These are phyloP conservation scores for Amniataba percoides DNA, from an alignment of 2,797 vertebrate genomes.

Conservation along the genomic window DNA sequence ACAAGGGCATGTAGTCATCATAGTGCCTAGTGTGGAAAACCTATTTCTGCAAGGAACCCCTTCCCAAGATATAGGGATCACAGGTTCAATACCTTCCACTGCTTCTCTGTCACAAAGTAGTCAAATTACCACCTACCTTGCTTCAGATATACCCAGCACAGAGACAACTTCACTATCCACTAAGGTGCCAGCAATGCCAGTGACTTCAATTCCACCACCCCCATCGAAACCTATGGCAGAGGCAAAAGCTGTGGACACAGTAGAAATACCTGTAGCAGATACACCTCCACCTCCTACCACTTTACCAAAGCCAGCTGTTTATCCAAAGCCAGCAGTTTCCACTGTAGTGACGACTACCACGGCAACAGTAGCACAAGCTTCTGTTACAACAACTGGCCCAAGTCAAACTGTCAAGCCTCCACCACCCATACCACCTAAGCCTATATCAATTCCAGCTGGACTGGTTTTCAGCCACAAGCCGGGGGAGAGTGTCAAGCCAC, in stretches of 20 bases:
- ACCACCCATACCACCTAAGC: constrained; percentile 97
- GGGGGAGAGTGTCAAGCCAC: constrained; percentile 90
- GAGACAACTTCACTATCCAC: constrained; percentile 66
- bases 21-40: constrained; percentile 84
- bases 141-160: constrained; percentile 52
- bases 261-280: constrained; percentile 76
- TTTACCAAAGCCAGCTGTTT: constrained; percentile 65
- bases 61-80: constrained; percentile 64
- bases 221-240: constrained; percentile 80
- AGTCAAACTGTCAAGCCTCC: constrained; percentile 85
- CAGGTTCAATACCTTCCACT: constrained; percentile 61
- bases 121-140: constrained; percentile 37
- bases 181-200: constrained; percentile 61
- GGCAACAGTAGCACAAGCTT: constrained; percentile 59
- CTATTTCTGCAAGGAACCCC: constrained; percentile 63
- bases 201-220: constrained; percentile 78
- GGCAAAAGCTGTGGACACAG: constrained; percentile 80
- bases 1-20: constrained; percentile 83
- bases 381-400: constrained; percentile 64
- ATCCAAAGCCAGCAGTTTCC: constrained; percentile 79
- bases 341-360: constrained; percentile 55
- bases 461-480: constrained; percentile 93
- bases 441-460: constrained; percentile 92
- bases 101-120: constrained; percentile 71
- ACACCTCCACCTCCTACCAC: constrained; percentile 67